phyloP scores from a whole-genome alignment of 2,113 vertebrate species.

The Pituophis catenifer region DNA sequence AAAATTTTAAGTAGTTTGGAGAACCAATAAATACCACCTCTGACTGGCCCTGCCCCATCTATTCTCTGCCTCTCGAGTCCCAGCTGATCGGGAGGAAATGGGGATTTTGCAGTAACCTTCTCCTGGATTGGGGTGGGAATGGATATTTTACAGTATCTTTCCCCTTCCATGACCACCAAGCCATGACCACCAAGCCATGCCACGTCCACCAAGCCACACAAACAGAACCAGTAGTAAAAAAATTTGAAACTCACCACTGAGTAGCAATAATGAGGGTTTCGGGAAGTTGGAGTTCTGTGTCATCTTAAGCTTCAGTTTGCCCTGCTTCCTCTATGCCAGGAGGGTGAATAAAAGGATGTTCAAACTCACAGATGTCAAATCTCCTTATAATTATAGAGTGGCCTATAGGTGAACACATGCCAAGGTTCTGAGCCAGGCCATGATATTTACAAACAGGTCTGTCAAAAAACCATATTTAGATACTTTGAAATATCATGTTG shows the following conservation, averaged over 20 bases:
- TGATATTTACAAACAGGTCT: neutral
- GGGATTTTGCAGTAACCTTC: too few relatives aligned
- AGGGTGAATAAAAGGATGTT: neutral
- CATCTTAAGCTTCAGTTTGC: neutral
- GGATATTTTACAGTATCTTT: too few relatives aligned
- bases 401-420: neutral
- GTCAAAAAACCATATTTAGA: neutral
- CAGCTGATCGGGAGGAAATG: too few relatives aligned
- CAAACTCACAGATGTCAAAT: neutral
- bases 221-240: too few relatives aligned
- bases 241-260: neutral
- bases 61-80: too few relatives aligned
- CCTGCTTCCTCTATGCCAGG: neutral
- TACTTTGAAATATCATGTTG: neutral
- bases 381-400: neutral
- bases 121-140: too few relatives aligned
- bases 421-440: neutral
- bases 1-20: too few relatives aligned
- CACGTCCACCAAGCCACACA: too few relatives aligned
- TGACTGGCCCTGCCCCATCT: too few relatives aligned
- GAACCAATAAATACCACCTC: too few relatives aligned
- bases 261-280: neutral
- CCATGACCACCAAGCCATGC: too few relatives aligned
- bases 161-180: too few relatives aligned
- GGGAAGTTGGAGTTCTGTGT: neutral